Percentiles rank a stretch among this genome's conserved stretches.
These are phyloP conservation scores for Barbus barbus DNA, from an alignment of 2,113 vertebrate species.

Conservation along the genomic window DNA sequence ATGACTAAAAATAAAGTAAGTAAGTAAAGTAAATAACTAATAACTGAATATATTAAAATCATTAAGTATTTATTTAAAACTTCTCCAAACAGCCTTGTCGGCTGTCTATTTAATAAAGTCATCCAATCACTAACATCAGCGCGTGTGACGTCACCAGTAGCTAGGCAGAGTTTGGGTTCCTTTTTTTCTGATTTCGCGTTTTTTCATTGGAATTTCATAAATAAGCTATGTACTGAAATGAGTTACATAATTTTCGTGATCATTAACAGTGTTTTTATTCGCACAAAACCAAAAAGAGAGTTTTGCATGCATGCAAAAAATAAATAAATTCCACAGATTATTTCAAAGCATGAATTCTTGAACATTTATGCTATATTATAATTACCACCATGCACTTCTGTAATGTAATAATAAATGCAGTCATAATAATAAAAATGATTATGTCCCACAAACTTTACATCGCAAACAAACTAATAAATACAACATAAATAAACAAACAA, in stretches of 20 bases:
- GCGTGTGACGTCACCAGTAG: conserved; percentile 26
- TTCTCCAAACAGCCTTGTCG: background rate
- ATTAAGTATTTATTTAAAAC: background rate
- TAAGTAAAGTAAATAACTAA: too few relatives aligned
- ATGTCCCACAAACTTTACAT: background rate
- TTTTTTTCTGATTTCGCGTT: background rate
- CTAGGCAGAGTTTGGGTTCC: conserved; percentile 5
- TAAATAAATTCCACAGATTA: background rate
- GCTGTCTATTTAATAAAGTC: background rate
- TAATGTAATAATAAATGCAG: too few relatives aligned
- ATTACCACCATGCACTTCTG: background rate
- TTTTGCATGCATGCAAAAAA: too few relatives aligned
- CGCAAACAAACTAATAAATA: too few relatives aligned
- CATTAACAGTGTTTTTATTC: background rate
- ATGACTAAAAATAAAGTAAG: too few relatives aligned
- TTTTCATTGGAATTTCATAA: background rate
- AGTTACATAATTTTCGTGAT: too few relatives aligned
- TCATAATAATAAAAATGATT: too few relatives aligned
- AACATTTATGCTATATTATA: background rate
- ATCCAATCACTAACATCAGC: background rate
- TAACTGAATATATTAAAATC: background rate
- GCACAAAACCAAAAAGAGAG: too few relatives aligned
- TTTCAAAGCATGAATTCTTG: background rate
- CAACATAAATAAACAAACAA: background rate
- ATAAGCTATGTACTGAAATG: background rate